Evolutionary conservation across 2,113 vertebrate genomes (phyloP), one percentile per base, ranked within the genome.

Genomic region (Castor canadensis): DNA sequence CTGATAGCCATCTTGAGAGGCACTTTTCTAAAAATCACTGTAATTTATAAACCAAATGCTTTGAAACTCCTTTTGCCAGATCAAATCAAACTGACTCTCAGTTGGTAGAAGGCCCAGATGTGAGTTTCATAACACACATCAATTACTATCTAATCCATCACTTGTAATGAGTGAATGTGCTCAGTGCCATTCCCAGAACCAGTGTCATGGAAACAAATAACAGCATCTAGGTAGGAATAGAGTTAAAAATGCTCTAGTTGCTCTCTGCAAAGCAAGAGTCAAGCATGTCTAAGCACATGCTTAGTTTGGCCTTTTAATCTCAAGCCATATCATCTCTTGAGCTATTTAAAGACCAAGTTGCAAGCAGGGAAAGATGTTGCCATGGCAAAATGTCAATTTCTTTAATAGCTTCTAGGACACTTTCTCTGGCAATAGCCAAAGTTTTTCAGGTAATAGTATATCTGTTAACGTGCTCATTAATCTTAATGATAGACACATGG

Each of bases 11-110:
- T 97, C 92, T 79, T 86, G 96, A 97, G 94, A 95, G 93, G 79
- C 62, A 94, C 86, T 97, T 97, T 95, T 97, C 96, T 96, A 96
- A 94, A 97, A 98, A 97, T 97, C 96, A 96, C 82, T 95, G 38
- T 95, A 97, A 96, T 94, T 97, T 97, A 80, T 97, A 96, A 96
- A 84, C 91, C 80, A 93, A 97, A 96, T 91, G 95, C 94, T 96
- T 97, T 97, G 91, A 95, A 97, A 95, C 47, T 89, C 85, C 71
- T 96, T 95, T 96, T 95, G 94, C 94, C 89, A 94, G 96, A 96
- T 96, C 94, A 96, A 96, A 97, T 96, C 94, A 95, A 94, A 97
- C 79, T 72, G 75, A 91, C 86, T 97, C 96, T 97, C 93, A 83
- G 95, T 93, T 96, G 93, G 96, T 96, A 54, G 92, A 95, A 96